Evolutionary conservation across 2,797 vertebrate species (phyloP).

Genomic region (Linurgus olivaceus): DNA sequence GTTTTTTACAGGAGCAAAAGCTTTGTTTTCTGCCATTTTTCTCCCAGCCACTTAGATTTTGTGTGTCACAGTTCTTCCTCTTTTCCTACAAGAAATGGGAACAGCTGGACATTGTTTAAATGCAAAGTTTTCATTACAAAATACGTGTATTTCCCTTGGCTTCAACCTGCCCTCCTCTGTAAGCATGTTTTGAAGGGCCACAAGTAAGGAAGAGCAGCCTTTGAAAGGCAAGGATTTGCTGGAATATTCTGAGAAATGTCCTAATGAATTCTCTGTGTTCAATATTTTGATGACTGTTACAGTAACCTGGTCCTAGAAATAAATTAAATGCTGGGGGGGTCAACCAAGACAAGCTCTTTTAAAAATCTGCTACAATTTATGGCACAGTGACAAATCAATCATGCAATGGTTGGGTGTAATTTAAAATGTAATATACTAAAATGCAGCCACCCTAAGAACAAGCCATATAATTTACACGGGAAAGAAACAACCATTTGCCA

Average conservation of each 20-base stretch:
- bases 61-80: background rate
- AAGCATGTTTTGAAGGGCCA: background rate
- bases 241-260: background rate
- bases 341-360: background rate
- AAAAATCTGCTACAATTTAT: background rate
- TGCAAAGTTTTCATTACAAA: background rate
- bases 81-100: background rate
- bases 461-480: background rate
- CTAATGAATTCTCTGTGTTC: background rate
- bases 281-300: background rate
- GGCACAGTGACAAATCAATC: background rate
- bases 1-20: background rate
- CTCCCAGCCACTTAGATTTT: background rate
- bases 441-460: background rate
- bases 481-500: background rate
- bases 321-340: background rate
- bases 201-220: background rate
- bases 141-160: background rate
- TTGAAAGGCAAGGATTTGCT: background rate
- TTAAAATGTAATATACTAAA: background rate
- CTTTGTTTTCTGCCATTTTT: background rate
- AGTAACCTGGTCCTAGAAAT: background rate
- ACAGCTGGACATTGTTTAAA: background rate
- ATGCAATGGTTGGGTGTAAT: background rate
- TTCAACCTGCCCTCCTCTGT: background rate